Percentiles rank a stretch among this genome's conserved stretches.
phyloP scores from a whole-genome alignment of 2,888 invertebrate genomes.

The Drosophila neonasuta region DNA sequence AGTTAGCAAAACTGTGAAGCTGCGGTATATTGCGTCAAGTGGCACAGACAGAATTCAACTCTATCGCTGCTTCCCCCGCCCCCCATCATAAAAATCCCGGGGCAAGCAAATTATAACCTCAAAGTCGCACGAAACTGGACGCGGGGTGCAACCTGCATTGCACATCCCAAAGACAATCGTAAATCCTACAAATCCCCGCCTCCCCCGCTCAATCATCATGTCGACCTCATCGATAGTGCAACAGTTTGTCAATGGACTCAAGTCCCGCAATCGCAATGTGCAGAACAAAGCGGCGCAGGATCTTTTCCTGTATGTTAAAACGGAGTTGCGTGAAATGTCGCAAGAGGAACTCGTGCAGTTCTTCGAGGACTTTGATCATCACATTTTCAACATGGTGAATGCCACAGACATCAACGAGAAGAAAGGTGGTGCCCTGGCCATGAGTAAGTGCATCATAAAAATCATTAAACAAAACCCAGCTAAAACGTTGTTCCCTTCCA shows the following conservation, averaged over 20 bases:
- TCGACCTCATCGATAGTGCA: conserved; percentile 85
- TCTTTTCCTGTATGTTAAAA: conserved; percentile 94
- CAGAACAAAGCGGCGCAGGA: conserved; percentile 94
- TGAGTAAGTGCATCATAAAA: conserved; percentile 84
- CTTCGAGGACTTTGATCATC: conserved; percentile 97
- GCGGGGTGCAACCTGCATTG: conserved; percentile 62
- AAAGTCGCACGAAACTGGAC: conserved; percentile 48
- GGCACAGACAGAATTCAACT: conserved; percentile 31
- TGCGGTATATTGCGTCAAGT: conserved; percentile 44
- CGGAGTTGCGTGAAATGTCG: conserved; percentile 93
- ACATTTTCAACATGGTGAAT: conserved; percentile 97
- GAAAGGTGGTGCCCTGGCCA: conserved; percentile 97
- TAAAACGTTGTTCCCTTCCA: neutral
- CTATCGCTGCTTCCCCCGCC: neutral
- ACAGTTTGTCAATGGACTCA: conserved; percentile 92
- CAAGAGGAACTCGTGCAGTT: conserved; percentile 95
- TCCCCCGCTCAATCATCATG: conserved; percentile 48
- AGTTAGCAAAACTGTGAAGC: conserved; percentile 5
- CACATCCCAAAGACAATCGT: neutral
- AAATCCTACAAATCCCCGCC: neutral
- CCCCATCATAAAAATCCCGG: conserved; percentile 32
- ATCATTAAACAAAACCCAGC: neutral
- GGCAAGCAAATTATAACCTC: conserved; percentile 68
- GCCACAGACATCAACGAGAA: conserved; percentile 96
- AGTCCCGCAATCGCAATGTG: conserved; percentile 92